Base-by-base conservation (phyloP, 1,140 invertebrate species). In the Gonioctena quinquepunctata region DNA sequence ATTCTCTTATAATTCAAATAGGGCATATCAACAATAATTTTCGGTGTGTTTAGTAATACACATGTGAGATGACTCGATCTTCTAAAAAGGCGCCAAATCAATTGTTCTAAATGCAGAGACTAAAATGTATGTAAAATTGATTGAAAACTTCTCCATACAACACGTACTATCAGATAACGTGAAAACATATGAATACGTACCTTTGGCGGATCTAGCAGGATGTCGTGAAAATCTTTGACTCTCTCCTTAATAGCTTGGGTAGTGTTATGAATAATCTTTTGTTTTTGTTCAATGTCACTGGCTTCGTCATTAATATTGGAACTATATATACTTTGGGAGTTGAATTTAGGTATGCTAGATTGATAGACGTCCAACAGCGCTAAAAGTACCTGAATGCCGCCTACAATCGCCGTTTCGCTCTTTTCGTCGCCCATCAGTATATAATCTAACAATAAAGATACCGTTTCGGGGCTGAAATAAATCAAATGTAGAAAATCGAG, bases 301-400 rank as follows among this genome's bases (percentile, higher is more conserved):
- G 76, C 75, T 62, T 83, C 80, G 57, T 84, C 68, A 59, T 81
- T 69, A 69, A 76, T 76, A 50, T 72, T 77, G 19, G 73, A 65
- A 70, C 73, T 77, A 56, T 76, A 73, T 16, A 71, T 74, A 68
- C 64, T 78, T 68, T 68, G 66, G n/a, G 70, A 74, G 50, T 70
- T 72, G 66, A 70, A 72, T 59, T 75, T 77, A 63, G 77, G 71
- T 74, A 80, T 76, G 71, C 75, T 78, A 63, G 71, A 60, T 76
- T 80, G 80, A 68, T 87, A 88, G 77, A 84, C 77, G 71, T 87
- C 89, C 72, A 94, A 83, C 74, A 95, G 85, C 42, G 89, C 88
- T 79, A 94, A 86, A 81, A 94, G 87, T 81, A 94, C 89, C 84
- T 89, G 87, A 79, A 95, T 90, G 77, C 93, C 93, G 84, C 91